These are phyloP conservation scores for Ophthalmotilapia sp. DNA, from an alignment of 2,113 vertebrate genomes.

Conservation along the genomic window DNA sequence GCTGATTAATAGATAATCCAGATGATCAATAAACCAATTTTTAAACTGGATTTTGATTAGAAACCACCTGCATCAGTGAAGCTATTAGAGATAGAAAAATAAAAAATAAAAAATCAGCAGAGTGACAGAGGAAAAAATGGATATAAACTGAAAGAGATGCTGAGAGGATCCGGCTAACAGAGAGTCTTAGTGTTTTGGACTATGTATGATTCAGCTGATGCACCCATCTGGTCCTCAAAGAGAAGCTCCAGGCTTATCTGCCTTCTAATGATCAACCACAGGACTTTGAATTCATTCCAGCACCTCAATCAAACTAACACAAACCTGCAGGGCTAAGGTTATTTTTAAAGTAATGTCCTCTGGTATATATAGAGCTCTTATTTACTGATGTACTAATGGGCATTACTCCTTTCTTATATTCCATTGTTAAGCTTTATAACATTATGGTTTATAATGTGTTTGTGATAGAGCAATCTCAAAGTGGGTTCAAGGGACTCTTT, in stretches of 20 bases:
- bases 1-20: background rate
- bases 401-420: background rate
- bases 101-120: background rate
- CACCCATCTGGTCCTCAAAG: conserved; percentile 37
- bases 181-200: background rate
- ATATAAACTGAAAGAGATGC: background rate
- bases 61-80: background rate
- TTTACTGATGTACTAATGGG: background rate
- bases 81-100: background rate
- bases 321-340: background rate
- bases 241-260: conserved; percentile 14
- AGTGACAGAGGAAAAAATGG: background rate
- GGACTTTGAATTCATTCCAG: background rate
- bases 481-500: background rate
- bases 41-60: background rate
- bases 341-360: background rate
- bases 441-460: background rate
- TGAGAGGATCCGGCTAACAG: background rate
- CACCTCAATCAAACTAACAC: background rate
- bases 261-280: conserved; percentile 11
- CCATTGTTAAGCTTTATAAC: background rate
- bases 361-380: background rate
- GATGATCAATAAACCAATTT: background rate
- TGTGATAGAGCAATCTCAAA: background rate
- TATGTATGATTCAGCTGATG: conserved; percentile 3